Base-by-base conservation (phyloP, 2,797 vertebrate genomes). In the Oreochromis grahami region DNA sequence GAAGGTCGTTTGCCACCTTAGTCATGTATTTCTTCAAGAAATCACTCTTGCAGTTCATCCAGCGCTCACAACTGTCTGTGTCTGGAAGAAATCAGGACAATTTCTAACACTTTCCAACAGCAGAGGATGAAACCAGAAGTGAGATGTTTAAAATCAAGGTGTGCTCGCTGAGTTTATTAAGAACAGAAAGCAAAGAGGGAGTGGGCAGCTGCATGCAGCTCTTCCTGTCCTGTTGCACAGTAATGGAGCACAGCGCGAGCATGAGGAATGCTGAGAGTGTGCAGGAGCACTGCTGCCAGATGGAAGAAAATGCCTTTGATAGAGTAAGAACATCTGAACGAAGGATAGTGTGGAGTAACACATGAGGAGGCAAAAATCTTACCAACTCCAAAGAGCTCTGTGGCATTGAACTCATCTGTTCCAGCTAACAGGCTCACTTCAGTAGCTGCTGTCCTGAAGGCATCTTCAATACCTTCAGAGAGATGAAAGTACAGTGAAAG, bases 341-440 rank as follows among this genome's bases (percentile, higher is more conserved):
- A 91, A n/a, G 78, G 87, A 93, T 84, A 60, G 80, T 86, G 43
- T 87, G 80, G 13, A 81, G 52, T 11, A 78, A 77, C 78, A 84
- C 43, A 58, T 52, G 51, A 85, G 55, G 2, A 52, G 83, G 82
- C 52, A 83, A 70, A 80, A 80, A 56, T 88, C 98, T 98, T 97
- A 99, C 98, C 98, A 36, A 99, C 97, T 94, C 98, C 98, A 95
- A 99, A 99, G 56, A 99, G 97, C 86, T 98, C 98, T 68, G 98
- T 99, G 81, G 98, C 98, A 9, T 99, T 99, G 95, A 99, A 99
- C 84, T 98, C 98, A 86, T 99, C 98, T 0, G 97, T 99, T 92
- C 98, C 98, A 4, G 98, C 97, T 8, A 99, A 96, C 80, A 99
- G 96, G 85, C 98, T 99, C 87, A 98, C 98, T 96, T 99, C 98